Conservation (phyloP, 1,140 invertebrate species). For the Drosophila repletoides region DNA sequence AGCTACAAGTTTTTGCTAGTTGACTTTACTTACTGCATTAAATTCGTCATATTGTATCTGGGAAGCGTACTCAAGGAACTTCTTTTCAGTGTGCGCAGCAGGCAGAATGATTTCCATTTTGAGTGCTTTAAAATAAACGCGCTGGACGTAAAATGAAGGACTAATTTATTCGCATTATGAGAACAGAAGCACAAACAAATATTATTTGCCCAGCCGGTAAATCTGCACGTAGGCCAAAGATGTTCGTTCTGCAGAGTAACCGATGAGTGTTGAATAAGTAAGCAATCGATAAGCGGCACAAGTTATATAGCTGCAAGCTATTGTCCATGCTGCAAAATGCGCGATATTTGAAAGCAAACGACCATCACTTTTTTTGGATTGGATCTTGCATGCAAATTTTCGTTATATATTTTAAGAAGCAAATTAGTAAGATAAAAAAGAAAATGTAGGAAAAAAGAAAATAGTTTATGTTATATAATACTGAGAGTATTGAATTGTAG, state of each 20-base stretch:
- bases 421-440: no score
- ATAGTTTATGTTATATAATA: no score
- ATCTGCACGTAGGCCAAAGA: conserved; percentile 1
- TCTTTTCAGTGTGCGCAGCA: conserved; percentile 32
- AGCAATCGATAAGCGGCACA: neutral
- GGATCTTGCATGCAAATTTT: neutral
- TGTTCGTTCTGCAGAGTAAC: neutral
- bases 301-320: neutral
- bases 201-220: conserved; percentile 14
- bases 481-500: no score
- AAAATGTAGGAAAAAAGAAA: no score
- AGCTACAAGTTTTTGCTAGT: neutral
- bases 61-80: conserved; percentile 49
- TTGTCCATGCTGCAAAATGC: neutral
- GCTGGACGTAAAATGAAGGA: neutral
- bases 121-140: neutral
- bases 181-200: neutral
- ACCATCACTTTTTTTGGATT: neutral
- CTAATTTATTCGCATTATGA: conserved; percentile 3
- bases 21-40: conserved; percentile 39
- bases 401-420: no score
- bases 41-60: conserved; percentile 61
- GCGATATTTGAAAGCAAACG: neutral
- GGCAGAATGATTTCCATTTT: conserved; percentile 60
- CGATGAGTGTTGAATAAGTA: neutral